phyloP scores from a whole-genome alignment of 1,140 invertebrate species.

The Gonioctena quinquepunctata region DNA sequence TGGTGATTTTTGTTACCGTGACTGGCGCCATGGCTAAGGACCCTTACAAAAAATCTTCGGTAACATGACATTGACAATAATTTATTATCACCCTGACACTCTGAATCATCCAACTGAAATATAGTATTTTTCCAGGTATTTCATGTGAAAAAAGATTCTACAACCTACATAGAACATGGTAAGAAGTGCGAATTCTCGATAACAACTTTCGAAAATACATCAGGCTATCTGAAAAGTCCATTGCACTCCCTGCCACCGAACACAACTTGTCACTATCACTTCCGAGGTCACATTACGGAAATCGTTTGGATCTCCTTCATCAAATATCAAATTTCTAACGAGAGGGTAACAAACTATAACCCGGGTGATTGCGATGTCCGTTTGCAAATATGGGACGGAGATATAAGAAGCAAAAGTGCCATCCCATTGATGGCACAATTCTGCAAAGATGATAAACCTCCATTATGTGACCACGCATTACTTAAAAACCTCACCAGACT shows the following conservation, averaged over 20 bases:
- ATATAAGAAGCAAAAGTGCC: constrained; percentile 57
- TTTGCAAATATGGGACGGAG: constrained; percentile 74
- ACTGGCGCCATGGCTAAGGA: too few relatives aligned
- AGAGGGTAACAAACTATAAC: constrained; percentile 66
- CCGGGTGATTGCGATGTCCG: constrained; percentile 73
- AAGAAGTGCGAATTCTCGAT: constrained; percentile 77
- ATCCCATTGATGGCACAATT: constrained; percentile 71
- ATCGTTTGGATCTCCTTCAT: constrained; percentile 84
- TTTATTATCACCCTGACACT: too few relatives aligned
- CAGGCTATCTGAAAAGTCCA: constrained; percentile 77
- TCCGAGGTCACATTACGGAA: constrained; percentile 72
- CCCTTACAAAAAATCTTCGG: too few relatives aligned
- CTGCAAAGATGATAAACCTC: constrained; percentile 74
- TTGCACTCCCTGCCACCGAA: constrained; percentile 81
- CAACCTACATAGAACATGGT: constrained; percentile 72
- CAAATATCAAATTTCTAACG: constrained; percentile 75
- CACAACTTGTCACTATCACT: constrained; percentile 84
- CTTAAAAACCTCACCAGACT: constrained; percentile 73
- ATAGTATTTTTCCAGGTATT: constrained; percentile 69
- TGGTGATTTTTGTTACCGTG: too few relatives aligned
- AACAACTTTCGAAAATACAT: constrained; percentile 72
- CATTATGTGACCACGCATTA: constrained; percentile 74
- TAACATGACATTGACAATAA: too few relatives aligned
- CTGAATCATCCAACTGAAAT: too few relatives aligned
- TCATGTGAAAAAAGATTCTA: constrained; percentile 73